Conservation (phyloP, 2,888 invertebrate species). For the Netelia virgata region DNA sequence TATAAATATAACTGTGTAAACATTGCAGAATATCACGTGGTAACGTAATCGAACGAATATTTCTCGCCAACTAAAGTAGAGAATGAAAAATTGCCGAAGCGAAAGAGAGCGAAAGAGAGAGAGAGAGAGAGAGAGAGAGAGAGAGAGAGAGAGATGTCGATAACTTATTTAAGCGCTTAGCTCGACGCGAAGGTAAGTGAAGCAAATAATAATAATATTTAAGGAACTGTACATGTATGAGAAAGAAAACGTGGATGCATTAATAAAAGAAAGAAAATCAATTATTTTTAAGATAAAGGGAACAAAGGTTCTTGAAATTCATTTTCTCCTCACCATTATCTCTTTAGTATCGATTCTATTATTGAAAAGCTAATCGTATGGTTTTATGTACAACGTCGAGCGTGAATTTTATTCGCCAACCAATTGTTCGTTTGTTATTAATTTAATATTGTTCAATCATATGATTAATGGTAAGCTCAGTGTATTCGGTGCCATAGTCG, state of each 20-base stretch:
- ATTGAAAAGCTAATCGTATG: neutral
- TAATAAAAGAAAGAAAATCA: constrained; percentile 83
- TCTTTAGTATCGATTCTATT: constrained; percentile 7
- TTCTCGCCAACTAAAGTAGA: constrained; percentile 42
- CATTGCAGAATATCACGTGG: constrained; percentile 27
- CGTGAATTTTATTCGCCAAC: constrained; percentile 13
- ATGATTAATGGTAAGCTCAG: constrained; percentile 66
- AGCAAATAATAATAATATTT: constrained; percentile 65
- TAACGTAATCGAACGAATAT: constrained; percentile 49
- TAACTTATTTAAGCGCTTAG: constrained; percentile 65
- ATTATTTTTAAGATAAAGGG: constrained; percentile 84
- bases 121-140: constrained; percentile 30
- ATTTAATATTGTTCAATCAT: constrained; percentile 59
- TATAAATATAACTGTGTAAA: constrained; percentile 14
- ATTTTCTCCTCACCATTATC: constrained; percentile 4
- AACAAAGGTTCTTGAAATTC: constrained; percentile 27
- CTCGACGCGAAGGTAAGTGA: constrained; percentile 62
- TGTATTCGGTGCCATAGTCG: constrained; percentile 77
- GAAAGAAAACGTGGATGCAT: constrained; percentile 74
- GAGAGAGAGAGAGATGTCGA: constrained; percentile 24
- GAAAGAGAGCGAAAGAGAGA: too few relatives aligned
- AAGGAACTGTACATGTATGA: constrained; percentile 79
- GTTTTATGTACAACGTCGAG: constrained; percentile 28
- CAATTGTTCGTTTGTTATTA: constrained; percentile 52
- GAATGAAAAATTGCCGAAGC: constrained; percentile 32